Evolutionary conservation across 1,140 invertebrate genomes (phyloP).

Genomic region (Coenobita brevimanus): DNA sequence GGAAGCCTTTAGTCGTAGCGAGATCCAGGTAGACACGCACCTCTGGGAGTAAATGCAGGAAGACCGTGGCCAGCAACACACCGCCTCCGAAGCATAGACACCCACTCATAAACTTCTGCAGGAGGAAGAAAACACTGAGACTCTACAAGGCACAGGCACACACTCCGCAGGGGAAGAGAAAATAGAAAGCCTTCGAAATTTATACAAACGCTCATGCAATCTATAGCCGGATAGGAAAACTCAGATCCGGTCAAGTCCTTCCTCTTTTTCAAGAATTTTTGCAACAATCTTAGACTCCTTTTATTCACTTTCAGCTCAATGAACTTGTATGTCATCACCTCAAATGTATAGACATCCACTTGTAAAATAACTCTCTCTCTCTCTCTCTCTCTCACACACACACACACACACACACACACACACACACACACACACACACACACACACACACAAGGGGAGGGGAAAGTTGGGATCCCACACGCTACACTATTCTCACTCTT

Average conservation of each 20-base stretch:
- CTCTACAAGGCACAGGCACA: too few species aligned
- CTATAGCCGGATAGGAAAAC: too few species aligned
- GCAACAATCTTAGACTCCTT: neutral
- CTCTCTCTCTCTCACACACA: neutral
- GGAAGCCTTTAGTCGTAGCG: conserved; percentile 11
- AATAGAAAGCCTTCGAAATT: neutral
- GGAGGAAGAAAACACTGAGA: neutral
- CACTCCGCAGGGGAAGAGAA: neutral
- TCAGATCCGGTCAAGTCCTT: too few species aligned
- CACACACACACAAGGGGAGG: neutral
- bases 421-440: conserved; percentile 20
- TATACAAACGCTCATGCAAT: neutral
- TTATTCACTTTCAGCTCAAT: neutral
- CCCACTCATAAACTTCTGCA: conserved; percentile 72
- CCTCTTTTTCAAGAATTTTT: neutral
- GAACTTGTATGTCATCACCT: neutral
- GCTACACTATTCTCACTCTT: neutral
- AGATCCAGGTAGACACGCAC: conserved; percentile 78
- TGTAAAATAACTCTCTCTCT: neutral
- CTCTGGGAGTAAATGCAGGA: conserved; percentile 92
- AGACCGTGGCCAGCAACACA: conserved; percentile 91
- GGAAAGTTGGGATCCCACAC: neutral
- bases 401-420: conserved; percentile 15
- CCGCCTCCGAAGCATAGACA: conserved; percentile 92
- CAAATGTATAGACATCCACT: neutral